Conservation (phyloP, 2,113 vertebrate species). For the Platichthys stellatus region DNA sequence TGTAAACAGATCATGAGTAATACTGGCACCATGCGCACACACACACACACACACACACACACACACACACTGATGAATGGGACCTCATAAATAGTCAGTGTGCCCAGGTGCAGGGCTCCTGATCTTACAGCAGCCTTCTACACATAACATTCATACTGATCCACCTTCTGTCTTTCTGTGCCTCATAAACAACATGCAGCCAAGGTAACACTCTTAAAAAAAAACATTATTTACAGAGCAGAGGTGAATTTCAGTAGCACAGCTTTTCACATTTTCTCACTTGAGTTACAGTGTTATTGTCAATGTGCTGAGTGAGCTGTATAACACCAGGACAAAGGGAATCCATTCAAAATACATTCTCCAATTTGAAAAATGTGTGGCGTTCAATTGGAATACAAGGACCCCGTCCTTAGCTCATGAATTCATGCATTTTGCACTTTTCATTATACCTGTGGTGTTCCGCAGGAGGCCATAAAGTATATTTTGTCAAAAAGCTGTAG, state of each 20-base stretch:
- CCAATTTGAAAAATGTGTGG: constrained; percentile 58
- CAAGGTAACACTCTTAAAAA: constrained; percentile 23
- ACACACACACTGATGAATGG: constrained; percentile 73
- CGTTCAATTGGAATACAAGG: constrained; percentile 62
- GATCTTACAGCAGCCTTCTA: constrained; percentile 47
- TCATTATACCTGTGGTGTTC: constrained; percentile 59
- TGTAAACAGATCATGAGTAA: not conserved
- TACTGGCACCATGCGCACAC: not conserved
- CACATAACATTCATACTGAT: constrained; percentile 47
- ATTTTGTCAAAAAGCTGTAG: constrained; percentile 22
- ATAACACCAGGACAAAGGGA: constrained; percentile 27
- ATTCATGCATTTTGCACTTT: constrained; percentile 68
- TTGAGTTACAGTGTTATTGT: constrained; percentile 34
- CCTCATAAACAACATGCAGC: constrained; percentile 26
- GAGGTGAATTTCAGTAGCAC: constrained; percentile 29
- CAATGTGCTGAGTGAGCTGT: constrained; percentile 31
- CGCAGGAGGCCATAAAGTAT: constrained; percentile 18
- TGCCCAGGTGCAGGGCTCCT: constrained; percentile 45
- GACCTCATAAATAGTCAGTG: constrained; percentile 54
- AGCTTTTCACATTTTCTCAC: constrained; percentile 29
- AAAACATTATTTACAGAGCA: constrained; percentile 46
- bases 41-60: constrained; percentile 34
- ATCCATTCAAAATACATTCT: constrained; percentile 52
- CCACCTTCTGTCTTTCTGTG: constrained; percentile 28
- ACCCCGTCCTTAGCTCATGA: constrained; percentile 47